phyloP scores from a whole-genome alignment of 2,797 vertebrate genomes.

The Acrossocheilus fasciatus region DNA sequence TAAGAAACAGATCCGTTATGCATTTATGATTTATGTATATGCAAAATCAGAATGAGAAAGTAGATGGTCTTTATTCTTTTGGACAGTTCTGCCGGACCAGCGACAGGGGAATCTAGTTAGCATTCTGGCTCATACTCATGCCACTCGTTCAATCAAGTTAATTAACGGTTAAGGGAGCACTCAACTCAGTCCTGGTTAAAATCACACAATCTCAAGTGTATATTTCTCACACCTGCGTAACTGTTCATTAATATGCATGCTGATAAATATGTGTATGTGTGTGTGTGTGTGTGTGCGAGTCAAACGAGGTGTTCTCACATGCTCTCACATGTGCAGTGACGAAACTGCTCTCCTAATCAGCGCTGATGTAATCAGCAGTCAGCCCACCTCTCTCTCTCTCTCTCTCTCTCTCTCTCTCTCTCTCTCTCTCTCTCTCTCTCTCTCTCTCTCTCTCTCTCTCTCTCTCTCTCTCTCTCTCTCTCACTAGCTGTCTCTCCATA shows the following conservation, averaged over 20 bases:
- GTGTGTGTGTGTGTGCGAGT: neutral
- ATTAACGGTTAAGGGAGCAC: constrained; percentile 21
- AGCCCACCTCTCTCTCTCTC: constrained; percentile 27
- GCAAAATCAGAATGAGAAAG: constrained; percentile 5
- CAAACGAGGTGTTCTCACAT: neutral
- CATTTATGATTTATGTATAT: constrained; percentile 23
- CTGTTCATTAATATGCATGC: constrained; percentile 2
- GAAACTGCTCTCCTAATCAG: constrained; percentile 56
- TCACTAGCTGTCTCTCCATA: neutral
- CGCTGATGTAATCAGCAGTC: constrained; percentile 54
- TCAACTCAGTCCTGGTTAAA: constrained; percentile 26
- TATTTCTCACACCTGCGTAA: neutral
- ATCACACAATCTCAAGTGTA: neutral
- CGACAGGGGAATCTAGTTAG: neutral
- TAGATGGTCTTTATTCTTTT: neutral
- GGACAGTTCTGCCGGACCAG: neutral
- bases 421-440: neutral
- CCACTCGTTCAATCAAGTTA: constrained; percentile 1
- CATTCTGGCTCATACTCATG: neutral
- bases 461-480: neutral
- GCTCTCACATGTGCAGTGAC: constrained; percentile 51
- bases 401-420: neutral
- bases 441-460: neutral
- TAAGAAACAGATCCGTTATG: constrained; percentile 13
- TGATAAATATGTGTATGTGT: neutral